phyloP scores from a whole-genome alignment of 2,797 vertebrate genomes.

The Epinephelus coioides region DNA sequence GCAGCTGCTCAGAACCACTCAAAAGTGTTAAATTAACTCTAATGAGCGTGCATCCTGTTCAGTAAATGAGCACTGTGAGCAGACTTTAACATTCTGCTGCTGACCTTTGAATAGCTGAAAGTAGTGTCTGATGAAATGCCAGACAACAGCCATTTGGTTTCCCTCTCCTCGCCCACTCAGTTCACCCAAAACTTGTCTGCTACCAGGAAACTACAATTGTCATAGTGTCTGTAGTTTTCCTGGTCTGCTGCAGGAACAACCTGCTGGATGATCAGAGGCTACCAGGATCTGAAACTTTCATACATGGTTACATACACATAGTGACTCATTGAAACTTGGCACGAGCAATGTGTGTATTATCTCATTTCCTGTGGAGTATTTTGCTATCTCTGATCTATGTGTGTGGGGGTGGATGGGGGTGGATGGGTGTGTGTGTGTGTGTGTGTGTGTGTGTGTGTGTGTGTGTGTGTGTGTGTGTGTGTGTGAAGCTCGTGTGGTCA shows the following conservation, averaged over 20 bases:
- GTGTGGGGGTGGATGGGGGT: too few species aligned
- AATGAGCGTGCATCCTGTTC: not conserved
- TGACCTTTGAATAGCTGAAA: not conserved
- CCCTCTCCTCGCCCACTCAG: too few species aligned
- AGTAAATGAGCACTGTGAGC: not conserved
- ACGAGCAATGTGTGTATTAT: too few species aligned
- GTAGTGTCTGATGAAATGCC: not conserved
- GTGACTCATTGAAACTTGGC: conserved; percentile 3
- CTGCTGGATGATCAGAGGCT: not conserved
- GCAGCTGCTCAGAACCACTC: not conserved
- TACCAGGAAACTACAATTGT: too few species aligned
- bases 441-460: too few species aligned
- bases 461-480: too few species aligned
- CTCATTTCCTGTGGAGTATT: not conserved
- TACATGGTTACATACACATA: not conserved
- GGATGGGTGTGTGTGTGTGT: too few species aligned
- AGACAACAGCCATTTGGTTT: not conserved
- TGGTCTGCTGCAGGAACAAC: not conserved
- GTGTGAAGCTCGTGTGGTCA: not conserved
- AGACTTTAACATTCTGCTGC: not conserved
- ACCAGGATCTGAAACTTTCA: conserved; percentile 8
- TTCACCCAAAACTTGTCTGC: not conserved
- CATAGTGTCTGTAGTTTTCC: too few species aligned
- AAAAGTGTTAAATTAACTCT: not conserved
- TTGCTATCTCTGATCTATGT: not conserved